Evolutionary conservation across 2,113 vertebrate genomes (phyloP).

Genomic region (Meles meles): DNA sequence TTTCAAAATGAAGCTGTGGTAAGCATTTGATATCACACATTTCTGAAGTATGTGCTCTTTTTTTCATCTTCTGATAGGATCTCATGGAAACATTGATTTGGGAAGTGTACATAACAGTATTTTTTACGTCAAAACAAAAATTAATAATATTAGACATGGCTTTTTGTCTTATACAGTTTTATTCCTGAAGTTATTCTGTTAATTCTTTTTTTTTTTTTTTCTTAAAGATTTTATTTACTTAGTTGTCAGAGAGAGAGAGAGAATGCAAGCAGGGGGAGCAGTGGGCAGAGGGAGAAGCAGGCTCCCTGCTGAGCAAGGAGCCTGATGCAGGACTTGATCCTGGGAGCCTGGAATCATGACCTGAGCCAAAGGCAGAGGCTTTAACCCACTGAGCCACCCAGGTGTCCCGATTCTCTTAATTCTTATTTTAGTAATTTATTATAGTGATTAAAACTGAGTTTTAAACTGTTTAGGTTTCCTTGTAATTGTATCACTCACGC

Average conservation of each 20-base stretch:
- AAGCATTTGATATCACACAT: background rate
- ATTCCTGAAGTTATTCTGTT: background rate
- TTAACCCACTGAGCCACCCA: too few species aligned
- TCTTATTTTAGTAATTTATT: constrained; percentile 10
- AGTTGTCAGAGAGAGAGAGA: too few species aligned
- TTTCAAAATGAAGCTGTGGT: background rate
- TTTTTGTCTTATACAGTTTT: background rate
- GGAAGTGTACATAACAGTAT: background rate
- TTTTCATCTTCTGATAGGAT: background rate
- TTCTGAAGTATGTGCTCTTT: background rate
- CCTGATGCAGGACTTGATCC: too few species aligned
- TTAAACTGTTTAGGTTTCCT: background rate
- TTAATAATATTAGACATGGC: background rate
- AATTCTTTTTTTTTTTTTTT: background rate
- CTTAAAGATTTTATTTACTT: too few species aligned
- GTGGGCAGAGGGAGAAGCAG: too few species aligned
- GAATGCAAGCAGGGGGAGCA: too few species aligned
- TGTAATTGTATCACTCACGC: background rate
- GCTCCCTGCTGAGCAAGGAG: too few species aligned
- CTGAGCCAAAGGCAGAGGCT: too few species aligned
- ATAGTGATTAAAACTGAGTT: background rate
- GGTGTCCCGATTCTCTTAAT: background rate
- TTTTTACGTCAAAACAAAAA: background rate
- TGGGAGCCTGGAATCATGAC: too few species aligned
- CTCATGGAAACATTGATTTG: background rate